Percentiles rank a stretch among this genome's conserved stretches.
These are phyloP conservation scores for Acanthurus leucopareius DNA, from an alignment of 2,797 vertebrate genomes.

Conservation along the genomic window DNA sequence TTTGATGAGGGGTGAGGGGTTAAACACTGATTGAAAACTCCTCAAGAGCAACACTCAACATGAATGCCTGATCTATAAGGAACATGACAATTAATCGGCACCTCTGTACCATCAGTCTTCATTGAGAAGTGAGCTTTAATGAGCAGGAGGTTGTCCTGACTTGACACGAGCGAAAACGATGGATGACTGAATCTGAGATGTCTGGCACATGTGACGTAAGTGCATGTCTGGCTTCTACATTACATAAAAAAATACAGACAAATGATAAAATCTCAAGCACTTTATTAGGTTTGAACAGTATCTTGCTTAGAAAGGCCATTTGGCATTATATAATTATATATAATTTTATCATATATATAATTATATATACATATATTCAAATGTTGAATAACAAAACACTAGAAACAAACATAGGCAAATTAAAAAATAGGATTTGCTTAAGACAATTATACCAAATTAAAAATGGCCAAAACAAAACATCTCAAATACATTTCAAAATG, in stretches of 20 bases:
- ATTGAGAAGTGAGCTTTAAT: constrained; percentile 42
- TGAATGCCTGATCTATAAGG: constrained; percentile 32
- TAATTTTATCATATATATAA: constrained; percentile 88
- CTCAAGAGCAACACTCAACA: constrained; percentile 43
- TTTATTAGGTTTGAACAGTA: constrained; percentile 89
- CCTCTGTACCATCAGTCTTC: constrained; percentile 50
- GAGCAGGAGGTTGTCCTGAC: constrained; percentile 16
- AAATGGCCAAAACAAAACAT: constrained; percentile 77
- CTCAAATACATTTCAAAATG: constrained; percentile 83
- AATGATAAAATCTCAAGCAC: constrained; percentile 87
- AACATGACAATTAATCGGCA: constrained; percentile 39
- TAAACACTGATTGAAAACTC: constrained; percentile 45
- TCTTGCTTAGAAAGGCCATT: constrained; percentile 88
- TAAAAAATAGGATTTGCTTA: constrained; percentile 80
- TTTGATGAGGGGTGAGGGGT: constrained; percentile 41
- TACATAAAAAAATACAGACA: constrained; percentile 30
- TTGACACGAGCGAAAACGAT: constrained; percentile 2
- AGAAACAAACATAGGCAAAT: constrained; percentile 82
- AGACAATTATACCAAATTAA: constrained; percentile 84
- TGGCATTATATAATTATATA: constrained; percentile 90
- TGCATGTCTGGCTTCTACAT: not conserved
- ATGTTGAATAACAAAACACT: constrained; percentile 87
- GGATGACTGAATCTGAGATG: not conserved
- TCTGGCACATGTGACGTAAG: not conserved
- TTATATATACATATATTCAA: constrained; percentile 89